These are phyloP conservation scores for Formicarius rufipectus DNA, from an alignment of 2,113 vertebrate genomes.

Conservation along the genomic window DNA sequence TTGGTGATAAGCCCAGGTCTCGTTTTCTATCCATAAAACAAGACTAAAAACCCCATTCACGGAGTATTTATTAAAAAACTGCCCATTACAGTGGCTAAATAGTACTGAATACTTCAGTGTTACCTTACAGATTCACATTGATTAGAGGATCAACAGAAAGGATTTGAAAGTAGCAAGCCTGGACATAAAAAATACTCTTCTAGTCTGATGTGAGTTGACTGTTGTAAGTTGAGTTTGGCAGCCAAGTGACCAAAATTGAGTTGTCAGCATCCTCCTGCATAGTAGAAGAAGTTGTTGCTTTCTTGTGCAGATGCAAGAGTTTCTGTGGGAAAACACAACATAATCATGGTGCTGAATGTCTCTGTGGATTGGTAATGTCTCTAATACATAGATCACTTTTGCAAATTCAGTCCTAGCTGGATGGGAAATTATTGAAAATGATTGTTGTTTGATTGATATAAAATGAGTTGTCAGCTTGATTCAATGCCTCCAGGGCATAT, in stretches of 20 bases:
- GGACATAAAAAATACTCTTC: background rate
- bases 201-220: background rate
- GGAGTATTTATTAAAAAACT: background rate
- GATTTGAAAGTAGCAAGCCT: background rate
- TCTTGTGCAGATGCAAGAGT: constrained; percentile 39
- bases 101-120: background rate
- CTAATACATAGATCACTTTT: constrained; percentile 56
- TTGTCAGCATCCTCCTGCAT: background rate
- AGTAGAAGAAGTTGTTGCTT: constrained; percentile 24
- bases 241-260: constrained; percentile 3
- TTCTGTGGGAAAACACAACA: constrained; percentile 55
- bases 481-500: constrained; percentile 58
- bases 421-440: constrained; percentile 58
- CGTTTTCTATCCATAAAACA: constrained; percentile 75
- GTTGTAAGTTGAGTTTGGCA: constrained; percentile 7
- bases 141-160: background rate
- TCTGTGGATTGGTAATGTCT: constrained; percentile 52
- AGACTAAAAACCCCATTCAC: background rate
- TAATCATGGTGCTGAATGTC: constrained; percentile 33
- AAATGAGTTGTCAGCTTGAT: constrained; percentile 64
- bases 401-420: constrained; percentile 60
- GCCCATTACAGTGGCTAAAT: background rate
- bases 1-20: constrained; percentile 76
- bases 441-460: constrained; percentile 50
- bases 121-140: background rate